A percentile compares a stretch with the other conserved stretches of the same genome.
These are phyloP conservation scores for Pseudomugil gertrudae DNA, from an alignment of 2,797 vertebrate genomes.

Conservation along the genomic window DNA sequence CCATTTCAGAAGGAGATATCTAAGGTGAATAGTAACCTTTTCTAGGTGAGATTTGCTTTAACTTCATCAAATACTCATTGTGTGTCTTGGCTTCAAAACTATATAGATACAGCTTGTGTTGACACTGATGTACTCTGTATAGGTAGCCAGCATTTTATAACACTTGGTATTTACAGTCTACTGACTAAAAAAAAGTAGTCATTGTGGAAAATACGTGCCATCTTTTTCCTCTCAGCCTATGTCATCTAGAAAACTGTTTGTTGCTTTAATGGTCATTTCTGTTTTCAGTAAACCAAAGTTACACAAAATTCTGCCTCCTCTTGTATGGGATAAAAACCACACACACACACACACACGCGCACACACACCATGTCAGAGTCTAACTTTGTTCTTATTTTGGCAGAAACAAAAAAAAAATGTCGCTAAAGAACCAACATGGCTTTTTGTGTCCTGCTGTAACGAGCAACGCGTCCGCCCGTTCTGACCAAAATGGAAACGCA, in stretches of 20 bases:
- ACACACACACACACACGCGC: conserved; percentile 39
- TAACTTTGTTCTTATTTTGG: conserved; percentile 70
- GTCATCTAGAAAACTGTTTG: conserved; percentile 83
- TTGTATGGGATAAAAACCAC: conserved; percentile 89
- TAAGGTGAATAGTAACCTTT: conserved; percentile 74
- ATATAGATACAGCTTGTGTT: conserved; percentile 43
- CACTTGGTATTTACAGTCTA: conserved; percentile 54
- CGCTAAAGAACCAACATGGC: conserved; percentile 82
- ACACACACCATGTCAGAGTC: conserved; percentile 69
- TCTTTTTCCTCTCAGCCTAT: conserved; percentile 67
- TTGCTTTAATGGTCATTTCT: conserved; percentile 88
- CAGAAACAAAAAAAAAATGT: conserved; percentile 49
- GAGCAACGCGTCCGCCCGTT: conserved; percentile 86
- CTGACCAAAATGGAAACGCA: conserved; percentile 91
- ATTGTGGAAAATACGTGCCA: conserved; percentile 45
- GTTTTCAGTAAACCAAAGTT: conserved; percentile 99
- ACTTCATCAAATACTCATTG: conserved; percentile 63
- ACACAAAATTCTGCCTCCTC: conserved; percentile 99
- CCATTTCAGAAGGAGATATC: conserved; percentile 95
- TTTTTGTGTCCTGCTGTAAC: conserved; percentile 85
- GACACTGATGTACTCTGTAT: conserved; percentile 48
- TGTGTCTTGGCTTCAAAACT: conserved; percentile 66
- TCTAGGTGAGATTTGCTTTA: conserved; percentile 84
- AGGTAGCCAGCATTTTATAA: conserved; percentile 66
- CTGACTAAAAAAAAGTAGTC: conserved; percentile 51